Evolutionary conservation across 2,797 vertebrate genomes (phyloP).

Genomic region (Gephyroberyx darwinii): DNA sequence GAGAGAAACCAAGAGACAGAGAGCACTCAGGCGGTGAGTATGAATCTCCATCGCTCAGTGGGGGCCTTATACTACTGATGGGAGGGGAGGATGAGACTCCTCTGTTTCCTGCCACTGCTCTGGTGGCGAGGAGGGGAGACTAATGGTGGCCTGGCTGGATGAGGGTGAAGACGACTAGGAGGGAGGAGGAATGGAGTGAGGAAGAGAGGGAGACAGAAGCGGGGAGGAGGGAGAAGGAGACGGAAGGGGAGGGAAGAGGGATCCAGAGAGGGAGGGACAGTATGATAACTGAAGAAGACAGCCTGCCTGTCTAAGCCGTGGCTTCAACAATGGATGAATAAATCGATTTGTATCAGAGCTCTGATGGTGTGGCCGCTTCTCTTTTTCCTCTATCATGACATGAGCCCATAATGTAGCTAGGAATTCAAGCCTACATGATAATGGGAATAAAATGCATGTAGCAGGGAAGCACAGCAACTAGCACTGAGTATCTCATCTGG

Average conservation of each 20-base stretch:
- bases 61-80: constrained; percentile 49
- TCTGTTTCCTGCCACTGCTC: constrained; percentile 55
- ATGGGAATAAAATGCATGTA: constrained; percentile 12
- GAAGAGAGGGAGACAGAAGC: constrained; percentile 9
- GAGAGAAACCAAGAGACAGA: constrained; percentile 10
- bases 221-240: not conserved
- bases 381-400: constrained; percentile 34
- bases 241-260: constrained; percentile 1
- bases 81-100: constrained; percentile 48
- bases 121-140: constrained; percentile 15
- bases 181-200: not conserved
- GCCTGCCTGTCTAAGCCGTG: constrained; percentile 31
- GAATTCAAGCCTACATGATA: constrained; percentile 12
- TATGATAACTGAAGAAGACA: not conserved
- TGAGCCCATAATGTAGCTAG: not conserved
- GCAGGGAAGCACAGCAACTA: not conserved
- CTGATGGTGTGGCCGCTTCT: constrained; percentile 20
- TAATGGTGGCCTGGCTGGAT: constrained; percentile 38
- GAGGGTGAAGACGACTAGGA: constrained; percentile 27
- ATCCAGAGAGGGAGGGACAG: not conserved
- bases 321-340: constrained; percentile 36
- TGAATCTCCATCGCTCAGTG: constrained; percentile 51
- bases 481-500: not conserved
- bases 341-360: constrained; percentile 49
- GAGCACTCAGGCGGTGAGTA: constrained; percentile 53